Conservation (phyloP, 2,888 invertebrate species). For the Andrena dorsata region DNA sequence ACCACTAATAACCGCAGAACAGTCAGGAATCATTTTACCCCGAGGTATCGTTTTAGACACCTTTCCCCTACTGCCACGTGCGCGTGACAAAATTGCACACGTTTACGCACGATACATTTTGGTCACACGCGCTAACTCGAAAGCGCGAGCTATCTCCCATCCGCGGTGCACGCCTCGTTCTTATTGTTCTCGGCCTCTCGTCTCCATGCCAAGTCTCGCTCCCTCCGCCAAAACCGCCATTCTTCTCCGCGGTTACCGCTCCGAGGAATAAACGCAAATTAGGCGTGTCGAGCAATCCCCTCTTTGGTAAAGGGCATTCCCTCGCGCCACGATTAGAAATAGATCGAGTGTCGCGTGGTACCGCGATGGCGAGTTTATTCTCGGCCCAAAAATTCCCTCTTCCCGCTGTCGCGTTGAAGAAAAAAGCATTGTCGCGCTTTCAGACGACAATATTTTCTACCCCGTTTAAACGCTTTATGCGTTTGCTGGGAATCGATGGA, state of each 20-base stretch:
- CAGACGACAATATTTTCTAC: conserved; percentile 7
- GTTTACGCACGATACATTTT: conserved; percentile 44
- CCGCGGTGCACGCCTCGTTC: conserved; percentile 18
- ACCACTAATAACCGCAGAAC: too few relatives aligned
- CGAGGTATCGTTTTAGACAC: too few relatives aligned
- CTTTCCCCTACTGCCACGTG: too few relatives aligned
- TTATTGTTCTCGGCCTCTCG: conserved; percentile 45
- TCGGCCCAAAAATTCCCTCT: conserved; percentile 14
- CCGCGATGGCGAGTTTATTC: conserved; percentile 30
- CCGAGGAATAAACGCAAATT: conserved; percentile 67
- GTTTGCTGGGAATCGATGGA: background rate
- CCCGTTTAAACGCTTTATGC: conserved; percentile 40
- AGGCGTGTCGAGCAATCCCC: conserved; percentile 61
- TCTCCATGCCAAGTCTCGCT: conserved; percentile 57
- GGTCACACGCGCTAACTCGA: conserved; percentile 13
- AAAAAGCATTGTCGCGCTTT: conserved; percentile 37
- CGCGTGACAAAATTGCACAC: conserved; percentile 19
- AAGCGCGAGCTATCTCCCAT: conserved; percentile 24
- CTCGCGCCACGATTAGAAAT: conserved; percentile 57
- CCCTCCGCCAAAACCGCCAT: conserved; percentile 43
- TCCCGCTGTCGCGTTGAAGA: background rate
- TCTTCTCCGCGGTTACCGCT: conserved; percentile 49
- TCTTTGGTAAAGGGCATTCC: conserved; percentile 43
- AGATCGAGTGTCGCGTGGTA: conserved; percentile 43
- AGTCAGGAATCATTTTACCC: too few relatives aligned